Evolutionary conservation across 2,888 invertebrate species (phyloP), one percentile per base, ranked within the genome.

Genomic region (Tetragonula carbonaria): DNA sequence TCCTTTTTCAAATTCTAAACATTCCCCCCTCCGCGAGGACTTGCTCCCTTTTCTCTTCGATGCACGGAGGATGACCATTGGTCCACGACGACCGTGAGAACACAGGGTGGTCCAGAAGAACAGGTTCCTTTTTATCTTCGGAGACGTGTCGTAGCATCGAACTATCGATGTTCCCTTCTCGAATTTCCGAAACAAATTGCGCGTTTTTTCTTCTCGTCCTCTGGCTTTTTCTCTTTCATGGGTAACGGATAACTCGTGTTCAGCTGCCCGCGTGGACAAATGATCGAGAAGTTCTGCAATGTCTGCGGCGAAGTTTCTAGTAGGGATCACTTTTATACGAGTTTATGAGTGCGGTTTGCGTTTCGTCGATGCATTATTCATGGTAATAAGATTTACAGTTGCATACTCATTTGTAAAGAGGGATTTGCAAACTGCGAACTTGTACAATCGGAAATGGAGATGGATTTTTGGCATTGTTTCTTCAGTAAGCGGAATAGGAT

Each of bases 51-150:
- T 82, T 80, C 80, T 82, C 74, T 86, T 84, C 77, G 80, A 75
- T 62, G 59, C 75, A 66, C 76, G 82, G 79, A 90, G 91, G 91
- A 91, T 88, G 90, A 88, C 86, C 87, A 86, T 88, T 88, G 90
- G 91, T 91, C 90, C 88, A 86, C 87, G 87, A 84, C 85, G 45
- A 91, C 88, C 94, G 94, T 94, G 94, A 94, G 94, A 94, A 94
- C 88, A 57, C 82, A 55, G 79, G 84, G 88, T 90, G 92, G 92
- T 92, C 91, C 91, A 28, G 84, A 78, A 84, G 86, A 90, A 92
- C 93, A 88, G 91, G 93, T 93, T 92, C 89, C 62, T 70, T 68
- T 86, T 75, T 74, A 72, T 78, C 71, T 76, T 74, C 13, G 16
- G 8, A 23, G 57, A 13, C 16, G 23, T 13, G 57, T 66, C 62